Conservation (phyloP, 2,797 vertebrate species). For the Acipenser transmontanus region DNA sequence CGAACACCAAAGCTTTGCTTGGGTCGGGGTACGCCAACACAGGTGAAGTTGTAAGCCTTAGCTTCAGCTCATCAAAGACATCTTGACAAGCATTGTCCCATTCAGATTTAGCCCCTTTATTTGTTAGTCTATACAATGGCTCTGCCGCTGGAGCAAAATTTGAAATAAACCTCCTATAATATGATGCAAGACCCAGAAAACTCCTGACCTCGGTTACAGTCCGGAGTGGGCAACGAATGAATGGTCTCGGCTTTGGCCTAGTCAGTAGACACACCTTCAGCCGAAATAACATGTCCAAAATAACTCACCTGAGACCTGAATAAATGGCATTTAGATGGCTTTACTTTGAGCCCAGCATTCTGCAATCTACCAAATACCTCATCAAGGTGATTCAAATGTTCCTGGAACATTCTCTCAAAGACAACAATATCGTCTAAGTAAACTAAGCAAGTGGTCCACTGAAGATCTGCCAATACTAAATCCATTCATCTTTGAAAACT, state of each 20-base stretch:
- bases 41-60: no score
- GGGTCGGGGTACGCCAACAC: no score
- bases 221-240: background rate
- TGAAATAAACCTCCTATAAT: background rate
- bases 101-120: no score
- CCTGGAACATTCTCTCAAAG: no score
- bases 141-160: background rate
- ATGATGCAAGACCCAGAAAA: conserved; percentile 2
- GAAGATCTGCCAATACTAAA: no score
- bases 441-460: no score
- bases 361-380: background rate
- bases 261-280: background rate
- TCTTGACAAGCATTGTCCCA: no score
- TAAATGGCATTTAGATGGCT: conserved; percentile 2
- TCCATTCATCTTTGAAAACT: no score
- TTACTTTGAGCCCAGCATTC: background rate
- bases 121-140: no score
- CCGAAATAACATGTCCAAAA: conserved; percentile 4
- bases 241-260: background rate
- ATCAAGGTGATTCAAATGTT: background rate
- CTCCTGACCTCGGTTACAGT: background rate
- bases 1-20: no score
- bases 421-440: no score
- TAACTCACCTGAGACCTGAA: conserved; percentile 2
- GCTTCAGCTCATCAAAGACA: no score